These are phyloP conservation scores for Patiria pectinifera DNA, from an alignment of 53 echinoderm and acorn worm species.

Conservation along the genomic window DNA sequence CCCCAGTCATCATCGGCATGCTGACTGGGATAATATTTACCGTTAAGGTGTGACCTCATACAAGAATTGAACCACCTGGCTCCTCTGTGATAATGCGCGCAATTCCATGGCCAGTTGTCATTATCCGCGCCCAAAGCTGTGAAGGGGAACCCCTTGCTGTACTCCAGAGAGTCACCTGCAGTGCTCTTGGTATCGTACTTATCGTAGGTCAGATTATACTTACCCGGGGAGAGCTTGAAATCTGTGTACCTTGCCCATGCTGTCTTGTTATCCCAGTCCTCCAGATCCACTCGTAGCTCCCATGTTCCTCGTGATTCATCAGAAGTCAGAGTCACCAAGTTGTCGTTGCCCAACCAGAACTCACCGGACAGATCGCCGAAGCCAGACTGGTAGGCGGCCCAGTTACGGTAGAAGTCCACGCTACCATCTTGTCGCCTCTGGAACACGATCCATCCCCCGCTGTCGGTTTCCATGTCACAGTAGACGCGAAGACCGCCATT, in stretches of 20 bases:
- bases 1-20: background rate
- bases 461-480: no score
- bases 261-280: background rate
- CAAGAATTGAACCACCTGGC: no score
- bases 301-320: background rate
- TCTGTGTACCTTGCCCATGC: background rate
- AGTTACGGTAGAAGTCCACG: no score
- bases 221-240: background rate
- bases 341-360: constrained; percentile 28
- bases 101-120: background rate
- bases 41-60: no score
- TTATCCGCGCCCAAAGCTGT: background rate
- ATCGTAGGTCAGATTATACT: background rate
- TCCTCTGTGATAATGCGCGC: background rate
- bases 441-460: no score
- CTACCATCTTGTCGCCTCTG: no score
- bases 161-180: constrained; percentile 14
- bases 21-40: background rate
- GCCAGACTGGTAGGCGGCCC: no score
- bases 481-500: no score
- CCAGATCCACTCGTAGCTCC: constrained; percentile 22
- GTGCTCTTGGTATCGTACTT: background rate
- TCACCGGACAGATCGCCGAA: background rate
- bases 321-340: background rate
- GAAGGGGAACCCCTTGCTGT: background rate